Conservation (phyloP, 2,888 invertebrate species). For the Xanthorhoe spadicearia region DNA sequence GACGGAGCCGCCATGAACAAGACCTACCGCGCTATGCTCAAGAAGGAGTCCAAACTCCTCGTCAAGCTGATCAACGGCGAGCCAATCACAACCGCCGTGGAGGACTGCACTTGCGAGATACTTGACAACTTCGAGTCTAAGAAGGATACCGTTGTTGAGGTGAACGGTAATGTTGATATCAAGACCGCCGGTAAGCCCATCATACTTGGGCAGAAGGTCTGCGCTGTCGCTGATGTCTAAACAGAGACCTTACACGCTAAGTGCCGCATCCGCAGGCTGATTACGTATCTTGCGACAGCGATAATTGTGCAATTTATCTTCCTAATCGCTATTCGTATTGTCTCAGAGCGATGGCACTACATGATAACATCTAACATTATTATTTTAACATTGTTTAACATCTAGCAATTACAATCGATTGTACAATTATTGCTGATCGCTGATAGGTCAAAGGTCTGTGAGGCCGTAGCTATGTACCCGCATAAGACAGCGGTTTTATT, state of each 20-base stretch:
- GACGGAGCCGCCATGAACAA: conserved; percentile 51
- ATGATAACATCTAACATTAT: no score
- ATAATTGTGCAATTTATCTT: no score
- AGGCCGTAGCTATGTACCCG: neutral
- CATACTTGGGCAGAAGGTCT: conserved; percentile 27
- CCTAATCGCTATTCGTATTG: no score
- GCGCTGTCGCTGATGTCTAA: conserved; percentile 65
- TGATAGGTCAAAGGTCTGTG: no score
- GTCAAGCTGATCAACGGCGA: conserved; percentile 55
- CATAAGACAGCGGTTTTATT: conserved; percentile 1
- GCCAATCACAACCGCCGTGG: conserved; percentile 46
- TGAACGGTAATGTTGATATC: conserved; percentile 62
- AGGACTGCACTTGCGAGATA: conserved; percentile 46
- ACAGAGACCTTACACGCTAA: conserved; percentile 1
- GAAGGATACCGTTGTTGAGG: conserved; percentile 58
- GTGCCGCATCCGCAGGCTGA: no score
- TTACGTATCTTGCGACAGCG: no score
- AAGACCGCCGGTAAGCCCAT: conserved; percentile 4
- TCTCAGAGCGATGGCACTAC: no score
- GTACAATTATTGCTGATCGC: no score
- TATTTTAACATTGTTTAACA: no score
- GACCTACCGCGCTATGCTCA: conserved; percentile 37
- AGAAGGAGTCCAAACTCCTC: conserved; percentile 53
- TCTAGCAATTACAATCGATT: no score
- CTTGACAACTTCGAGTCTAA: conserved; percentile 47